These are phyloP conservation scores for Gastrophryne carolinensis DNA, from an alignment of 2,797 vertebrate genomes.

Conservation along the genomic window DNA sequence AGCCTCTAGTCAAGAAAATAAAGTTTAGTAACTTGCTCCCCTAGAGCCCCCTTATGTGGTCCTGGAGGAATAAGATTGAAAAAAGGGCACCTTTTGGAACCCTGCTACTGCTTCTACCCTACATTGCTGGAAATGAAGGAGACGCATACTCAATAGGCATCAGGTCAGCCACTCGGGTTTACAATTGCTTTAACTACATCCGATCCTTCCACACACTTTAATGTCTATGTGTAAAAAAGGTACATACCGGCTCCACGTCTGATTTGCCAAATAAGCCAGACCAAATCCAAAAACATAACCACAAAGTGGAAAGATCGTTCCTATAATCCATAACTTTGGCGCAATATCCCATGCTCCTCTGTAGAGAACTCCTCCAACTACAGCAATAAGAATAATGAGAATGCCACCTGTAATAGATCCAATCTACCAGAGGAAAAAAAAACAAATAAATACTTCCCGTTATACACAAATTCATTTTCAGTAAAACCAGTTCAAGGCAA, in stretches of 20 bases:
- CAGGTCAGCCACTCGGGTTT: too few species aligned
- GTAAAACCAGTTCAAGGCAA: too few species aligned
- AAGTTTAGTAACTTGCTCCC: too few species aligned
- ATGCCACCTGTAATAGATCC: slow-evolving; percentile 79
- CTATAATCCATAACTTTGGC: slow-evolving; percentile 88
- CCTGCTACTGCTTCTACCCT: too few species aligned
- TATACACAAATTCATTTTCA: neutral
- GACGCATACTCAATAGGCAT: too few species aligned
- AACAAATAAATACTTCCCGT: neutral
- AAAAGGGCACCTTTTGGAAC: too few species aligned
- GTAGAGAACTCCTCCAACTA: slow-evolving; percentile 88
- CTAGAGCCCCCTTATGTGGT: too few species aligned
- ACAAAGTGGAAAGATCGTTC: slow-evolving; percentile 83
- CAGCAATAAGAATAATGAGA: slow-evolving; percentile 83
- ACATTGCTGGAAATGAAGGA: too few species aligned
- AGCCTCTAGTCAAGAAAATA: too few species aligned
- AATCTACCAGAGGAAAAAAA: slow-evolving; percentile 65
- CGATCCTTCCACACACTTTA: too few species aligned
- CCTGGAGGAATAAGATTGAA: too few species aligned
- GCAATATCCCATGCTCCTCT: slow-evolving; percentile 86
- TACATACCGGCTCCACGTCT: slow-evolving; percentile 85
- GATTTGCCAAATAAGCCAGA: slow-evolving; percentile 81
- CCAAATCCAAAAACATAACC: slow-evolving; percentile 84
- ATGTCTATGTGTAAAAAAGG: neutral
- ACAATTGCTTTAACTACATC: too few species aligned